Base-by-base conservation (phyloP, 2,113 vertebrate species). In the Rhynchomys soricoides region DNA sequence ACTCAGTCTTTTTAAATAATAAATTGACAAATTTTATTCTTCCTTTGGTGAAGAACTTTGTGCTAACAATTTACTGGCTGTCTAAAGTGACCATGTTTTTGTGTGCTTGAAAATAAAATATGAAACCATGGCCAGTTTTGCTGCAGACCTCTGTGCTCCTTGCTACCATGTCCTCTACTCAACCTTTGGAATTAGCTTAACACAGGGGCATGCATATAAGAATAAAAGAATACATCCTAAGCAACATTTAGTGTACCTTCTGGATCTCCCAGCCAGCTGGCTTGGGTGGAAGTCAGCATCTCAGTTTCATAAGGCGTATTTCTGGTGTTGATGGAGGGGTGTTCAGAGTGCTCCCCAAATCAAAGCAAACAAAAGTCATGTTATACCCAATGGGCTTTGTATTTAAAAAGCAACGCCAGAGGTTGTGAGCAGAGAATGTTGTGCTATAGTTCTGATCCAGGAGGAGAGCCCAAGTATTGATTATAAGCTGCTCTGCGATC, bases 241-340 rank as follows among this genome's bases (percentile, higher is more conserved):
- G 90, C 85, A 62, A 43, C 4, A 40, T 81, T 88, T 66, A 95
- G 16, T 48, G 50, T 95, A 40, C 95, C 37, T 45, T 95, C 40
- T 93, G 75, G 93, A 95, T 94, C 90, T 96, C 75, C 3, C 50
- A 93, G 62, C 79, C 45, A 90, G 37, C 43, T 88, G 55, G 81
- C 45, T 43, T 70, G 92, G 37, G 45, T 88, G 70, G 55, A 95
- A 77, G 57, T 87, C 83, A 92, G 64, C 71, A 73, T 74, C 45
- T 45, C 40, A 45, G 64, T 92, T 95, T 82, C 50, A 15, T 90
- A 91, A 83, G 16, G 34, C 52, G 1, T 52, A 34, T 34, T 89
- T 93, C 19, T 70, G 93, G 73, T 50, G 22, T 95, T 96, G 89
- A 87, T 70, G 57, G 96, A 90, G 95, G 66, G 86, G 34, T 74